phyloP scores from a whole-genome alignment of 2,113 vertebrate species.

The Pollimyrus isidori region DNA sequence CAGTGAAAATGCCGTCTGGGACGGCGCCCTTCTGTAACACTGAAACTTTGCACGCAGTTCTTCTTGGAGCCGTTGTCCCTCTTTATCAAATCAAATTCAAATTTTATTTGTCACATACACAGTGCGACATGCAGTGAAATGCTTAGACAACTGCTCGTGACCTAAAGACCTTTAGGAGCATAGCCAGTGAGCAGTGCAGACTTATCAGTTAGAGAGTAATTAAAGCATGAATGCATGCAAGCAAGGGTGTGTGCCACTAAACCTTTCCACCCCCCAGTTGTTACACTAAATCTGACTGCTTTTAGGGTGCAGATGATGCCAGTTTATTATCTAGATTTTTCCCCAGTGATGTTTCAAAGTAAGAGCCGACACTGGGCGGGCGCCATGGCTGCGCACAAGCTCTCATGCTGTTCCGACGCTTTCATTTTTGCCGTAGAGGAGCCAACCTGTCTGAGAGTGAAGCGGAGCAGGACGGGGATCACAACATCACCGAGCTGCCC shows the following conservation, averaged over 20 bases:
- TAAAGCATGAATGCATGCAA: not conserved
- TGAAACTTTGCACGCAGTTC: not conserved
- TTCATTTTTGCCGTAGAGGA: slow-evolving; percentile 51
- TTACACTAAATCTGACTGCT: not conserved
- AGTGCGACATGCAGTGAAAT: too few relatives aligned
- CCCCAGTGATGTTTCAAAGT: slow-evolving; percentile 34
- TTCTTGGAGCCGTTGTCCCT: not conserved
- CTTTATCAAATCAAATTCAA: too few relatives aligned
- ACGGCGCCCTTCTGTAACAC: not conserved
- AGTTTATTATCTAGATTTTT: not conserved
- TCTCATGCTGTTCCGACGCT: not conserved
- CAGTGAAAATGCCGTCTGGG: not conserved
- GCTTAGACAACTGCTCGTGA: too few relatives aligned
- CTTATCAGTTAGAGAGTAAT: too few relatives aligned
- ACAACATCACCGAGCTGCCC: slow-evolving; percentile 80
- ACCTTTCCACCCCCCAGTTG: not conserved
- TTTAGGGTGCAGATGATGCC: slow-evolving; percentile 29
- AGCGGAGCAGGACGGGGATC: slow-evolving; percentile 77
- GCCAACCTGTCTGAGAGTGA: slow-evolving; percentile 83
- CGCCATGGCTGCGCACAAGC: fast-evolving
- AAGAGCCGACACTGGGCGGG: not conserved
- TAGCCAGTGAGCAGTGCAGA: not conserved
- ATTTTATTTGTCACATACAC: too few relatives aligned
- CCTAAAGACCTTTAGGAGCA: too few relatives aligned
- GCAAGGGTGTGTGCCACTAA: not conserved